phyloP scores from a whole-genome alignment of 1,140 invertebrate genomes.

The Bombus difficillimus region DNA sequence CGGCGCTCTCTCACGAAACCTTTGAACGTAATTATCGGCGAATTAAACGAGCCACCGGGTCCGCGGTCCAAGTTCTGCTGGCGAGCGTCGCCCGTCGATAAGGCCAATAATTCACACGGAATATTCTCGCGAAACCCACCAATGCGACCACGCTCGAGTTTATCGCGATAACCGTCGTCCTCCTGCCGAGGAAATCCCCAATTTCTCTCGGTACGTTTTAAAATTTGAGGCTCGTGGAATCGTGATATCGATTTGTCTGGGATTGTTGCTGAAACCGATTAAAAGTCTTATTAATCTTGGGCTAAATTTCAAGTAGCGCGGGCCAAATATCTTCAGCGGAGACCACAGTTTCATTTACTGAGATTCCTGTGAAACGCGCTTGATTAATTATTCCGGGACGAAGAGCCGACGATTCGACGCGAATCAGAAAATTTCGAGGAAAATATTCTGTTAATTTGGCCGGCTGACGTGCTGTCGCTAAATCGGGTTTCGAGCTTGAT shows the following conservation, averaged over 20 bases:
- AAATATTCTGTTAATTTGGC: constrained; percentile 52
- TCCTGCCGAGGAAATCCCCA: not conserved
- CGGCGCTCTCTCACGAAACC: not conserved
- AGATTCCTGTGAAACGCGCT: constrained; percentile 14
- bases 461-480: not conserved
- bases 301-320: not conserved
- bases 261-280: not conserved
- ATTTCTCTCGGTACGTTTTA: not conserved
- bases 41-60: constrained; percentile 40
- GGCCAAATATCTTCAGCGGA: not conserved
- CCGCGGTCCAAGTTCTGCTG: constrained; percentile 8
- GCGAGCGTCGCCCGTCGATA: constrained; percentile 20
- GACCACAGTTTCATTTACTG: not conserved
- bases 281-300: not conserved
- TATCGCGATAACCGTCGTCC: not conserved
- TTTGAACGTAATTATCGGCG: constrained; percentile 50
- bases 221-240: too few species aligned
- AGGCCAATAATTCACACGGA: constrained; percentile 25
- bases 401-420: not conserved
- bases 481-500: constrained; percentile 53
- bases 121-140: not conserved
- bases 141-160: not conserved
- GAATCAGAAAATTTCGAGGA: constrained; percentile 33
- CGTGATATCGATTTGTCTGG: too few species aligned
- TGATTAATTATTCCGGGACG: constrained; percentile 54